Conservation (phyloP, 2,888 invertebrate genomes). For the Agriopis marginaria region DNA sequence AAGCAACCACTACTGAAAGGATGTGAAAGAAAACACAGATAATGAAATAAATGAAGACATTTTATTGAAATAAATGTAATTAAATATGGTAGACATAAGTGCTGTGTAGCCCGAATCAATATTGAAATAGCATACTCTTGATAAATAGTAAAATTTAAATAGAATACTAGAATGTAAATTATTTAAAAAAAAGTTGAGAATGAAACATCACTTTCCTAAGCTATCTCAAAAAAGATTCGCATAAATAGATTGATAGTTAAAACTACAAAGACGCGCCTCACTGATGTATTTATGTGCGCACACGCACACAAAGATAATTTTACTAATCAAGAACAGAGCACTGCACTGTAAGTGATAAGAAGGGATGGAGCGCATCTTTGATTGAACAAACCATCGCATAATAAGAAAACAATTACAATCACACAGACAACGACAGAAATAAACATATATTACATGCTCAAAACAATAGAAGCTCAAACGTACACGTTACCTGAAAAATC, state of each 20-base stretch:
- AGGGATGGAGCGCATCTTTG: background rate
- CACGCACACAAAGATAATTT: background rate
- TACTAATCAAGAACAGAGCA: background rate
- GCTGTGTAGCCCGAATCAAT: background rate
- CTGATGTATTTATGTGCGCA: background rate
- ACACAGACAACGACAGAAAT: slow-evolving; percentile 39
- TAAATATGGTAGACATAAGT: slow-evolving; percentile 22
- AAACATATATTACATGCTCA: slow-evolving; percentile 49
- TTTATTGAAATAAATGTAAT: slow-evolving; percentile 47
- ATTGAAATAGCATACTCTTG: slow-evolving; percentile 5
- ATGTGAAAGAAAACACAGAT: slow-evolving; percentile 53
- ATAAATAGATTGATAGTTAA: slow-evolving; percentile 9
- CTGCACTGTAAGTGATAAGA: background rate
- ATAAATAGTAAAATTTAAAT: background rate
- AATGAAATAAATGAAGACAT: slow-evolving; percentile 50
- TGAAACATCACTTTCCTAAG: background rate
- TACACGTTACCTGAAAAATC: slow-evolving; percentile 89
- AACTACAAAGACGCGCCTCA: background rate
- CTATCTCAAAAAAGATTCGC: slow-evolving; percentile 7
- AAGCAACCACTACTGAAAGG: slow-evolving; percentile 43
- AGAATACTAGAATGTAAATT: background rate
- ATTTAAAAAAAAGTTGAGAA: background rate
- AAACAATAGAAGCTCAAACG: slow-evolving; percentile 53
- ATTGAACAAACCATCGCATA: slow-evolving; percentile 1
- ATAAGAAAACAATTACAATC: slow-evolving; percentile 33